Conservation (phyloP, 2,888 invertebrate species). For the Epirrhoe alternata region DNA sequence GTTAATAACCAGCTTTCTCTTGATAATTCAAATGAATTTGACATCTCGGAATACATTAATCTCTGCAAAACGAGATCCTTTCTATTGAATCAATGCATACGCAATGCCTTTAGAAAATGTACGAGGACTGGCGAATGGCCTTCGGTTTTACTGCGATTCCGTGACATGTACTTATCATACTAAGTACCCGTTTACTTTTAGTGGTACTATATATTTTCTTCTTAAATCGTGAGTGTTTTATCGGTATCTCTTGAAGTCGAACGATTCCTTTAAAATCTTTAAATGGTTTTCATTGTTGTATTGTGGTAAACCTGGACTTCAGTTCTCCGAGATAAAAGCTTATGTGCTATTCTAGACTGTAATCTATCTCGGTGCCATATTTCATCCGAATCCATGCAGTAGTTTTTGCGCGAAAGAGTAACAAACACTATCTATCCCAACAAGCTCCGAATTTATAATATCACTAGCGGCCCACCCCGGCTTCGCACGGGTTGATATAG, state of each 20-base stretch:
- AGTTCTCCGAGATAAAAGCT: too few relatives aligned
- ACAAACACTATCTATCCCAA: too few relatives aligned
- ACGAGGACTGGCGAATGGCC: conserved; percentile 8
- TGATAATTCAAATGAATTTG: conserved; percentile 24
- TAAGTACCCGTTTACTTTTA: background rate
- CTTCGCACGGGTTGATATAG: too few relatives aligned
- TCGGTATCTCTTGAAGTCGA: background rate
- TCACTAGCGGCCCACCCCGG: too few relatives aligned
- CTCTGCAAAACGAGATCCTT: conserved; percentile 3
- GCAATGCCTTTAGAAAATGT: conserved; percentile 11
- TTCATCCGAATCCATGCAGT: too few relatives aligned
- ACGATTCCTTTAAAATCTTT: background rate
- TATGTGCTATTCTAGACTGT: too few relatives aligned
- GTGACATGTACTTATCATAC: background rate
- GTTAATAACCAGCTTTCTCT: conserved; percentile 34
- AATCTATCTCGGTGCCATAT: too few relatives aligned
- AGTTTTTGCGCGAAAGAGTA: too few relatives aligned
- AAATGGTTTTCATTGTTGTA: too few relatives aligned
- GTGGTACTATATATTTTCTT: background rate
- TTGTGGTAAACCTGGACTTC: too few relatives aligned
- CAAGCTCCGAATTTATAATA: too few relatives aligned
- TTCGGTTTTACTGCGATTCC: conserved; percentile 20
- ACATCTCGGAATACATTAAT: conserved; percentile 14
- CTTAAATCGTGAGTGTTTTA: background rate
- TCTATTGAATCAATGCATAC: conserved; percentile 2